Evolutionary conservation across 2,888 invertebrate genomes (phyloP).

Genomic region (Rhamnusium bicolor): DNA sequence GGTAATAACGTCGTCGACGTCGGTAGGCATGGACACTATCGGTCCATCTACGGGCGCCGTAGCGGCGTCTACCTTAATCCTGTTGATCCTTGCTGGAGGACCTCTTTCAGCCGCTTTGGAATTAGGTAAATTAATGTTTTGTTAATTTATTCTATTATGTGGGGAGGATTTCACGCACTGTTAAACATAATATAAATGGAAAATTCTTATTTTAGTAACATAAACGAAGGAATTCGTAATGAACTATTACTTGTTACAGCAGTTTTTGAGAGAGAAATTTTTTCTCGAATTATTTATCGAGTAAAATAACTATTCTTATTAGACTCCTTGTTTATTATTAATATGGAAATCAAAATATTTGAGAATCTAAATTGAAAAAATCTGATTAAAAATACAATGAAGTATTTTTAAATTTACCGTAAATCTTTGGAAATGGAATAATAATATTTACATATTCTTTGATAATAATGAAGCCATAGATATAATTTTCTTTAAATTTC

Average conservation of each 20-base stretch:
- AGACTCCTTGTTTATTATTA: too few relatives aligned
- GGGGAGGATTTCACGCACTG: not conserved
- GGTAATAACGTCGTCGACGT: slow-evolving; percentile 18
- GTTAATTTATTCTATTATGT: not conserved
- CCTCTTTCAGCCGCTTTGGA: slow-evolving; percentile 15
- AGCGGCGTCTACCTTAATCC: slow-evolving; percentile 19
- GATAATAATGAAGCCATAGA: too few relatives aligned
- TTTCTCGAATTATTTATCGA: too few relatives aligned
- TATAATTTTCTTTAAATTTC: too few relatives aligned
- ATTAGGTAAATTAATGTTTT: slow-evolving; percentile 23
- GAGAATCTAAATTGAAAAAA: too few relatives aligned
- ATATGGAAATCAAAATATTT: too few relatives aligned
- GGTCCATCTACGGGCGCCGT: slow-evolving; percentile 13
- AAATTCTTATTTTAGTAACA: not conserved
- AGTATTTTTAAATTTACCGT: too few relatives aligned
- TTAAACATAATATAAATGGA: not conserved
- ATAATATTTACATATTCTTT: too few relatives aligned
- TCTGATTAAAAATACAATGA: too few relatives aligned
- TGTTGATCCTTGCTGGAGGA: slow-evolving; percentile 23
- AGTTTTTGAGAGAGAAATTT: too few relatives aligned
- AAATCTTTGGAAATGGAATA: too few relatives aligned
- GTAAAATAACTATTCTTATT: too few relatives aligned
- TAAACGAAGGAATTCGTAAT: not conserved
- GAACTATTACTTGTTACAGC: not conserved
- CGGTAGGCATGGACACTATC: slow-evolving; percentile 28